Conservation (phyloP, 2,797 vertebrate species). For the Gallinago nigripennis region DNA sequence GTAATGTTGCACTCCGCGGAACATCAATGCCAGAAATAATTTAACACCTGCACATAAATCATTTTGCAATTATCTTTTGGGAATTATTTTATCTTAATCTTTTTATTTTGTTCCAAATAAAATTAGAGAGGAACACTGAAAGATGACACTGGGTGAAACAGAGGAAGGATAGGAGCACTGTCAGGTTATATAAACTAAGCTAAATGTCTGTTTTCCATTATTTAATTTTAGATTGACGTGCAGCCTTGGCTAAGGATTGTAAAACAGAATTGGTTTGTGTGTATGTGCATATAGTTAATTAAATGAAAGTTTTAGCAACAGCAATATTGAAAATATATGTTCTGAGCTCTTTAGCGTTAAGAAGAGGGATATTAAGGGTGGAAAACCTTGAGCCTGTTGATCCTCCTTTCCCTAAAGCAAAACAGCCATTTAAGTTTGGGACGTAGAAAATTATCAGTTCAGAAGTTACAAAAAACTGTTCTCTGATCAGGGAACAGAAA, state of each 20-base stretch:
- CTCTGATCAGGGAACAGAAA: slow-evolving; percentile 50
- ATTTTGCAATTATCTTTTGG: slow-evolving; percentile 70
- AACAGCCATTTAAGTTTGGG: slow-evolving; percentile 60
- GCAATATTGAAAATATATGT: neutral
- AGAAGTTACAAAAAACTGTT: slow-evolving; percentile 5
- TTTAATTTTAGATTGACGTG: slow-evolving; percentile 51
- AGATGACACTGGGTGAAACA: slow-evolving; percentile 52
- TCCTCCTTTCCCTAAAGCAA: slow-evolving; percentile 70
- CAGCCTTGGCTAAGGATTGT: slow-evolving; percentile 22
- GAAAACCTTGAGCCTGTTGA: slow-evolving; percentile 62
- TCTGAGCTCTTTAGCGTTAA: neutral
- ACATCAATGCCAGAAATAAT: slow-evolving; percentile 58
- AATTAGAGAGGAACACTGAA: slow-evolving; percentile 63
- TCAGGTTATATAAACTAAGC: slow-evolving; percentile 68
- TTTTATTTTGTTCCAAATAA: slow-evolving; percentile 75
- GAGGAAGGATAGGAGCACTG: slow-evolving; percentile 38
- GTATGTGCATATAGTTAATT: neutral
- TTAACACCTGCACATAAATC: slow-evolving; percentile 76
- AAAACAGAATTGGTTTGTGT: slow-evolving; percentile 6
- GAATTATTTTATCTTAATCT: slow-evolving; percentile 68
- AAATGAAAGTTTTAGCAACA: slow-evolving; percentile 10
- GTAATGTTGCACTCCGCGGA: neutral
- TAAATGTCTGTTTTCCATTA: slow-evolving; percentile 57
- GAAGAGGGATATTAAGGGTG: slow-evolving; percentile 14
- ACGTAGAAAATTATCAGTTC: slow-evolving; percentile 49